Conservation (phyloP, 2,113 vertebrate species). For the Chaetorhynchus papuensis region DNA sequence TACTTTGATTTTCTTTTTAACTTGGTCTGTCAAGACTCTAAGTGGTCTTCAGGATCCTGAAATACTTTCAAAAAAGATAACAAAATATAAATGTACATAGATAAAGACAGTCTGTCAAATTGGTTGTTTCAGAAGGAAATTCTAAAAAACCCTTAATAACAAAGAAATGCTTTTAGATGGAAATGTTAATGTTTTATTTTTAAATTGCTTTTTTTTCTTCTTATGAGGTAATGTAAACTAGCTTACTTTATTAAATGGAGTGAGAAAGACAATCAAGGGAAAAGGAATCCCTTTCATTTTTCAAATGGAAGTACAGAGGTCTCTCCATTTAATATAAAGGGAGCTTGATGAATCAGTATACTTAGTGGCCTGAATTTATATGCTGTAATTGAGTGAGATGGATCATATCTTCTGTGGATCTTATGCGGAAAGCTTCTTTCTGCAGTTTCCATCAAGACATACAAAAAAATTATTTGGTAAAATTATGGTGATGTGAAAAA, state of each 20-base stretch:
- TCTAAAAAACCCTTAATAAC: neutral
- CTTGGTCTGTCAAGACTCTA: neutral
- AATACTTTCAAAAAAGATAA: neutral
- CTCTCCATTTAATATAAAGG: neutral
- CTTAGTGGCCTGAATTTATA: neutral
- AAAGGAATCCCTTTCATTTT: neutral
- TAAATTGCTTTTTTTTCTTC: neutral
- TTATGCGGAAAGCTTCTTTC: neutral
- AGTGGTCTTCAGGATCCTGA: neutral
- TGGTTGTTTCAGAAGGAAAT: neutral
- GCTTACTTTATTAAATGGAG: neutral
- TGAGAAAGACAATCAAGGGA: neutral
- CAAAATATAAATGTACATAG: neutral
- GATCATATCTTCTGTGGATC: neutral
- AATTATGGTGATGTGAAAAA: neutral
- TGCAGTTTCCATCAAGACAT: neutral
- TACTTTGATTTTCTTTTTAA: neutral
- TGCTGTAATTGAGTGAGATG: neutral
- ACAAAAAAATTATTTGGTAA: neutral
- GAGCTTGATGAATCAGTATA: neutral
- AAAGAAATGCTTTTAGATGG: neutral
- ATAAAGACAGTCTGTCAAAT: neutral
- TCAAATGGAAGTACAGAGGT: neutral
- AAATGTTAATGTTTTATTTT: neutral
- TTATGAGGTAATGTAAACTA: neutral